These are phyloP conservation scores for Xenotilapia leptura DNA, from an alignment of 2,113 vertebrate species.

Conservation along the genomic window DNA sequence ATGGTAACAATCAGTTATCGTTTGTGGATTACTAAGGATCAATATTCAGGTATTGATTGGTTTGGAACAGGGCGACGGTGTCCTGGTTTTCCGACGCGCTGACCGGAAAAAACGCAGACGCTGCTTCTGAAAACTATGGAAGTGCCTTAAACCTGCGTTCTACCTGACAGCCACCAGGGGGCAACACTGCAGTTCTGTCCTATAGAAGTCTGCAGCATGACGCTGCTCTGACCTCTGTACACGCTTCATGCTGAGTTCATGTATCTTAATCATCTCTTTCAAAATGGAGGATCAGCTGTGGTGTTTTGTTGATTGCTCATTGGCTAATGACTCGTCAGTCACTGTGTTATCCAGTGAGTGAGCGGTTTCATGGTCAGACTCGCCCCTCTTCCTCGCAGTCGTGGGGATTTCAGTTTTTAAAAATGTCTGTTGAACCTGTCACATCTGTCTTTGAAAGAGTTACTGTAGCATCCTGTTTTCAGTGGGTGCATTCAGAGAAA, in stretches of 20 bases:
- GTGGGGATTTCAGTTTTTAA: background rate
- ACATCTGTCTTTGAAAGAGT: background rate
- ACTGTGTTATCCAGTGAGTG: background rate
- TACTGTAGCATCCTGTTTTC: background rate
- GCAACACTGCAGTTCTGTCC: background rate
- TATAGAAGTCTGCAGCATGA: fast-evolving
- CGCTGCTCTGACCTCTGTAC: background rate
- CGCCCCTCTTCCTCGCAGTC: background rate
- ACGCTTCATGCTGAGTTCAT: background rate
- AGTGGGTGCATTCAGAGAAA: background rate
- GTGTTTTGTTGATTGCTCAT: background rate
- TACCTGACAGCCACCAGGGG: background rate
- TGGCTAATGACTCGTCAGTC: background rate
- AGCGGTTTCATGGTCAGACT: background rate
- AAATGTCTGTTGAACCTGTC: background rate
- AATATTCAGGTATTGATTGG: background rate
- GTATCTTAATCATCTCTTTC: background rate
- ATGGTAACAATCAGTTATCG: background rate
- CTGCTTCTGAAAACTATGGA: background rate
- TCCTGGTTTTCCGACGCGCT: background rate
- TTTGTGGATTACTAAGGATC: background rate
- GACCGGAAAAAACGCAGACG: background rate
- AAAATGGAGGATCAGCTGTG: background rate
- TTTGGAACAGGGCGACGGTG: background rate
- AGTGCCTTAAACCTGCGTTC: background rate